These are phyloP conservation scores for Felis chaus DNA, from an alignment of 2,113 vertebrate species.

Conservation along the genomic window DNA sequence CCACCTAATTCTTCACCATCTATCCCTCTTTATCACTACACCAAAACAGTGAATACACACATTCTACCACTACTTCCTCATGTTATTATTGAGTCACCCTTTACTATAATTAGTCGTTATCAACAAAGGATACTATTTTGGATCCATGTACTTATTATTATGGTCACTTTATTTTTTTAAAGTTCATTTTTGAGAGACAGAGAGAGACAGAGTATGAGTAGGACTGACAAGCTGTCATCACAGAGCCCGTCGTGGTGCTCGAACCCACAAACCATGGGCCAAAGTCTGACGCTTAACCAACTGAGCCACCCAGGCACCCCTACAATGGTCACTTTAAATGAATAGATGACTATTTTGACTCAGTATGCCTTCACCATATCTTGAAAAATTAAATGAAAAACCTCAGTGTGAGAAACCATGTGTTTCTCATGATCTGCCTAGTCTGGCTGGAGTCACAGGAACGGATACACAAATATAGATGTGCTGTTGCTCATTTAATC, in stretches of 20 bases:
- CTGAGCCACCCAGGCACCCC: too few relatives aligned
- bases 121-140: neutral
- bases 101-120: neutral
- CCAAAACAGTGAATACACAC: neutral
- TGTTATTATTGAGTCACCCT: neutral
- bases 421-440: neutral
- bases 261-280: too few relatives aligned
- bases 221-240: too few relatives aligned
- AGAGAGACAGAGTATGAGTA: too few relatives aligned
- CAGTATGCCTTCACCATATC: neutral
- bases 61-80: neutral
- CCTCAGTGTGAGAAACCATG: neutral
- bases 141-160: neutral
- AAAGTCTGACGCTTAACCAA: too few relatives aligned
- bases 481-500: neutral
- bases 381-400: neutral
- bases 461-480: neutral
- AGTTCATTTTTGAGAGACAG: too few relatives aligned
- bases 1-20: neutral
- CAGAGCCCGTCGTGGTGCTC: too few relatives aligned
- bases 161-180: neutral
- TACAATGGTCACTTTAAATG: neutral
- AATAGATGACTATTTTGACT: neutral
- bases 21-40: neutral
- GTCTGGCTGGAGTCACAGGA: neutral